Evolutionary conservation across 2,113 vertebrate species (phyloP).

Genomic region (Willisornis vidua): DNA sequence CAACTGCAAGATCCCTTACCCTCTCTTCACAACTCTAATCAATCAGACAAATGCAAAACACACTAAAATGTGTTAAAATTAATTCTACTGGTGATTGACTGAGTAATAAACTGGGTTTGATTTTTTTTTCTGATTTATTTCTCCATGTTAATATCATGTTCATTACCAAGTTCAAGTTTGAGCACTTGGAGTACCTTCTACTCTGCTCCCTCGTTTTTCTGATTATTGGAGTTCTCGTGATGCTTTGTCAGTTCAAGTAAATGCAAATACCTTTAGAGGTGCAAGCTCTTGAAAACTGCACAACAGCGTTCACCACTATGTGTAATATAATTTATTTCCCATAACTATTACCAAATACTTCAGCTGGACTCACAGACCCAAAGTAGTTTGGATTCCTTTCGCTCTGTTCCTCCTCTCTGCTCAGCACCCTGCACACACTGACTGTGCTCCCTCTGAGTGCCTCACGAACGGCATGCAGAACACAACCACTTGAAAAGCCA

Average conservation of each 20-base stretch:
- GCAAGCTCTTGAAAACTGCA: neutral
- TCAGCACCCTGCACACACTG: neutral
- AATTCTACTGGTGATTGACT: neutral
- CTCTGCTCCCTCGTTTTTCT: neutral
- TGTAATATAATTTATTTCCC: neutral
- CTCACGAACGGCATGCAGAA: neutral
- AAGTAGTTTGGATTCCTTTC: neutral
- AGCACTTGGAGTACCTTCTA: neutral
- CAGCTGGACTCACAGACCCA: neutral
- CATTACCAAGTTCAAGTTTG: rapidly evolving
- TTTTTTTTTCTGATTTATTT: neutral
- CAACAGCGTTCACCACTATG: neutral
- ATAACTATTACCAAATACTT: neutral
- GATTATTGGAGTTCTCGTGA: neutral
- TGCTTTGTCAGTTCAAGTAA: neutral
- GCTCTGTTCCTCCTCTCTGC: neutral
- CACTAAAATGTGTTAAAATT: neutral
- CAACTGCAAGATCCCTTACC: neutral
- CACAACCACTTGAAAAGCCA: neutral
- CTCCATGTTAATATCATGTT: neutral
- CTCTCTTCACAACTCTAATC: neutral
- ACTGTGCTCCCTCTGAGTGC: neutral
- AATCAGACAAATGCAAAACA: neutral
- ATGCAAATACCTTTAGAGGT: neutral
- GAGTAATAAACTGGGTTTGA: neutral